phyloP scores from a whole-genome alignment of 2,113 vertebrate genomes.

The Eptesicus fuscus region DNA sequence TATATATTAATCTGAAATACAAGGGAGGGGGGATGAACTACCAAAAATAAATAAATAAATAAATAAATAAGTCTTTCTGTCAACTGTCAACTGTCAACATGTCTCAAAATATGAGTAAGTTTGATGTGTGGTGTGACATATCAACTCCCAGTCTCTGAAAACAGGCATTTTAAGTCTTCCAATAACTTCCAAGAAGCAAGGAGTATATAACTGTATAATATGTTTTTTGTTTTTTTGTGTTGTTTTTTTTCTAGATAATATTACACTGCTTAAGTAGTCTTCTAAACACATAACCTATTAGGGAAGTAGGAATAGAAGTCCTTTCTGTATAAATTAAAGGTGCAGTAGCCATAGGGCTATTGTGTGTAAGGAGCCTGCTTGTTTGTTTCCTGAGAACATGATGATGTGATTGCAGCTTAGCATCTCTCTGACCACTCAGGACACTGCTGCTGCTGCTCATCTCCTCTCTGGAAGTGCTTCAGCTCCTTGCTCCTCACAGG shows the following conservation, averaged over 20 bases:
- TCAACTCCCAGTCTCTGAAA: not conserved
- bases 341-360: accelerated
- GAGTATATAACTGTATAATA: not conserved
- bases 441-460: not conserved
- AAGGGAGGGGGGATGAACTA: not conserved
- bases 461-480: not conserved
- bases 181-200: not conserved
- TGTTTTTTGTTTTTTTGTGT: not conserved
- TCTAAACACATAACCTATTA: not conserved
- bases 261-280: not conserved
- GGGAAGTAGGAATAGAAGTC: not conserved
- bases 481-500: not conserved
- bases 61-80: not conserved
- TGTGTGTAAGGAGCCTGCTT: not conserved
- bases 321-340: not conserved
- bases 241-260: not conserved
- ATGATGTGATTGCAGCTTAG: accelerated
- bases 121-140: not conserved
- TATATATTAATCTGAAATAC: not conserved
- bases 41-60: too few species aligned
- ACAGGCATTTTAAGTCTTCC: not conserved
- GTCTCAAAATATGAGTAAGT: not conserved
- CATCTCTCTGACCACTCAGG: not conserved
- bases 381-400: not conserved
- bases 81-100: not conserved